Conservation (phyloP, 2,113 vertebrate species). For the Coptodon rendalli region DNA sequence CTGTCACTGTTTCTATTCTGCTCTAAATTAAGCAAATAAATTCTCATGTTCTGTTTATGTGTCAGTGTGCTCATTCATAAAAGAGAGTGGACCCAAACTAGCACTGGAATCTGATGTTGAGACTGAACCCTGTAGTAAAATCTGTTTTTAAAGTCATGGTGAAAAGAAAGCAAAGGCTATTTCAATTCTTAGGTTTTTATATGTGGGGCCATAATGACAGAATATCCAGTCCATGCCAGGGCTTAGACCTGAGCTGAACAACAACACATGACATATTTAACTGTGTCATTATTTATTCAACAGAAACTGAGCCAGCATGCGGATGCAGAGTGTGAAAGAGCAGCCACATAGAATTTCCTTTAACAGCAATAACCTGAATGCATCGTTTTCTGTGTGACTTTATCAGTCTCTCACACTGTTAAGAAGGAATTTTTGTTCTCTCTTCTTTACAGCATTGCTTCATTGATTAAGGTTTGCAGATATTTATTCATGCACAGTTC, state of each 20-base stretch:
- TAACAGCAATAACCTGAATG: not conserved
- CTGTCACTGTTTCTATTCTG: not conserved
- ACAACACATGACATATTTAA: not conserved
- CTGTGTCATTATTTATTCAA: not conserved
- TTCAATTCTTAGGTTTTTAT: not conserved
- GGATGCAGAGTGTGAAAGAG: not conserved
- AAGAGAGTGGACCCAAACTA: not conserved
- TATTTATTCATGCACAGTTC: not conserved
- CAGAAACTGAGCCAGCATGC: not conserved
- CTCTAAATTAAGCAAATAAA: not conserved
- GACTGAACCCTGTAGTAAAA: not conserved
- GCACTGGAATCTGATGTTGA: not conserved
- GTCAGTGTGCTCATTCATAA: not conserved
- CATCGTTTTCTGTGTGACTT: not conserved
- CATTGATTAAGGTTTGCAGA: not conserved
- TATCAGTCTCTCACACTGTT: not conserved
- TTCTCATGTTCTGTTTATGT: not conserved
- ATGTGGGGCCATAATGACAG: not conserved
- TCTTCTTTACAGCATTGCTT: not conserved
- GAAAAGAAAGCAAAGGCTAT: not conserved
- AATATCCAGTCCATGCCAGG: not conserved
- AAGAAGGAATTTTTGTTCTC: not conserved
- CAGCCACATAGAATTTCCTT: not conserved
- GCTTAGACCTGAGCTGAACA: not conserved
- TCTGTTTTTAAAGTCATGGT: not conserved